Evolutionary conservation across 1,140 invertebrate species (phyloP).

Genomic region (Zaprionus davidi): DNA sequence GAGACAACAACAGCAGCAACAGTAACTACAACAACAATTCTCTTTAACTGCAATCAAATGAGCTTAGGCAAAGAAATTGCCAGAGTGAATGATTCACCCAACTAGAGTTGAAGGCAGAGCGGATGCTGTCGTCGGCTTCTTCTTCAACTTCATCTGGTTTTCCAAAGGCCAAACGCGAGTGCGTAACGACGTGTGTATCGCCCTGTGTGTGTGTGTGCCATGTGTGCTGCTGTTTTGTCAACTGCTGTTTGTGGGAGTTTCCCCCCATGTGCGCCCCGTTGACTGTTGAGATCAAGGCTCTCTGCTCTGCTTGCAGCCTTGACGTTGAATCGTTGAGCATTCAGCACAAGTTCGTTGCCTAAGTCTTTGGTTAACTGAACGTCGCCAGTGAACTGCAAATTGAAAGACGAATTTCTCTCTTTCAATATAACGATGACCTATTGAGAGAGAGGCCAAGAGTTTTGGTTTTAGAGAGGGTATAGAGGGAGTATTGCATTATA

Average conservation of each 20-base stretch:
- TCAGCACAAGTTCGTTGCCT: conserved; percentile 50
- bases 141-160: conserved; percentile 49
- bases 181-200: neutral
- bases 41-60: conserved; percentile 40
- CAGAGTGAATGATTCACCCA: conserved; percentile 62
- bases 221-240: conserved; percentile 41
- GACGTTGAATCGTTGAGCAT: conserved; percentile 70
- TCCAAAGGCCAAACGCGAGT: conserved; percentile 62
- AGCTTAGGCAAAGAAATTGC: conserved; percentile 58
- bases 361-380: conserved; percentile 35
- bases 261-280: conserved; percentile 45
- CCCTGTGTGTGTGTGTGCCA: neutral
- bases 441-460: neutral
- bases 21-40: too few relatives aligned
- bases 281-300: conserved; percentile 73
- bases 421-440: conserved; percentile 4
- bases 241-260: conserved; percentile 55
- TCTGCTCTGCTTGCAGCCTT: conserved; percentile 56
- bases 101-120: conserved; percentile 36
- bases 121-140: conserved; percentile 46
- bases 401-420: conserved; percentile 8
- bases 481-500: neutral
- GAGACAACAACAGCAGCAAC: too few relatives aligned
- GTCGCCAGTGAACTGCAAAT: conserved; percentile 14
- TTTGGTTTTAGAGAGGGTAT: neutral